phyloP scores from a whole-genome alignment of 2,797 vertebrate species.

The Falco cherrug region DNA sequence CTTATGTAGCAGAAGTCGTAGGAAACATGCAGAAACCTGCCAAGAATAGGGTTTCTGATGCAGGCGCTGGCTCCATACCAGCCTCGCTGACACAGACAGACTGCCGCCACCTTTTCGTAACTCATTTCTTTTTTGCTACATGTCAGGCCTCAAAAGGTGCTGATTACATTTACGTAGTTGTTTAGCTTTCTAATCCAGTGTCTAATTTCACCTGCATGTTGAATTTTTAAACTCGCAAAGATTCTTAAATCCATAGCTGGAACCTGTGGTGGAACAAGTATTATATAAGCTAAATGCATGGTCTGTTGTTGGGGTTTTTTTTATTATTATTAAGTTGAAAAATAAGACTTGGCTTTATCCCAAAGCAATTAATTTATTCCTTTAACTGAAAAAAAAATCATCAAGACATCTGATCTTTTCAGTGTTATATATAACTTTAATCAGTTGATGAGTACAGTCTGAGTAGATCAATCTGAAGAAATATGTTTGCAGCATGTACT shows the following conservation, averaged over 20 bases:
- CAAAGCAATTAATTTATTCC: slow-evolving; percentile 21
- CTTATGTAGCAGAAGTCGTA: neutral
- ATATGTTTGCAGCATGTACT: slow-evolving; percentile 4
- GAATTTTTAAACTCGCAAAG: slow-evolving; percentile 47
- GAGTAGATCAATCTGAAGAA: slow-evolving; percentile 36
- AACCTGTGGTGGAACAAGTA: neutral
- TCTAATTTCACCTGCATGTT: slow-evolving; percentile 34
- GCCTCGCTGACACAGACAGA: slow-evolving; percentile 33
- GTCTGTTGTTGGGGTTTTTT: neutral
- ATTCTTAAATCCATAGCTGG: neutral
- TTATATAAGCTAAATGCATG: neutral
- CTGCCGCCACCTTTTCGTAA: slow-evolving; percentile 17
- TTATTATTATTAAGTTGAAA: neutral
- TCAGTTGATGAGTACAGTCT: neutral
- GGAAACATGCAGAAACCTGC: slow-evolving; percentile 15
- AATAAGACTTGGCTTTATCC: neutral
- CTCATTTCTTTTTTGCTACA: neutral
- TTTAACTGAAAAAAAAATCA: neutral
- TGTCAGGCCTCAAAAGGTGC: neutral
- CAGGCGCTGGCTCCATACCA: neutral
- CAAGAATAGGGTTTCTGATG: neutral
- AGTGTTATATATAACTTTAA: slow-evolving; percentile 16
- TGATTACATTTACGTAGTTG: neutral
- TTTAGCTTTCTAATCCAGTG: slow-evolving; percentile 21
- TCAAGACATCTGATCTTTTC: slow-evolving; percentile 3